Conservation (phyloP, 2,888 invertebrate species). For the Eupithecia tripunctaria region DNA sequence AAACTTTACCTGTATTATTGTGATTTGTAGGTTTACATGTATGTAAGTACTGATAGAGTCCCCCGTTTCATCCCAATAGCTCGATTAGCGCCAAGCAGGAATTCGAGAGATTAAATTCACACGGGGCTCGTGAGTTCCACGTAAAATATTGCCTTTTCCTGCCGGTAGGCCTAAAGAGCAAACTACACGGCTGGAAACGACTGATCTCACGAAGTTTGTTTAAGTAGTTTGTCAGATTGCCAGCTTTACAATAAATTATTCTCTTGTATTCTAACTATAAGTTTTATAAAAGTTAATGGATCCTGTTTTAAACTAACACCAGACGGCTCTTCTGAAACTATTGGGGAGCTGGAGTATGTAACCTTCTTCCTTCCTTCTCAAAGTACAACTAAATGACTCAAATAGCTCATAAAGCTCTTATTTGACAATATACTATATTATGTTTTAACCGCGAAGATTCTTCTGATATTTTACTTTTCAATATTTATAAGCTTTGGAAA, state of each 20-base stretch:
- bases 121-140: conserved; percentile 37
- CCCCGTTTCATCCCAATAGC: conserved; percentile 33
- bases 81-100: conserved; percentile 41
- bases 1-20: not conserved
- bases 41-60: not conserved
- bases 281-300: too few relatives aligned
- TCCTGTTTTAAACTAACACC: not conserved
- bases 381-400: too few relatives aligned
- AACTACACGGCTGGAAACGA: conserved; percentile 3
- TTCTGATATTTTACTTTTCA: too few relatives aligned
- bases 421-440: too few relatives aligned
- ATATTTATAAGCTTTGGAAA: too few relatives aligned
- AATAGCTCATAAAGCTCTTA: too few relatives aligned
- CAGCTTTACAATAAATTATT: too few relatives aligned
- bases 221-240: too few relatives aligned
- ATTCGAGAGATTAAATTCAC: conserved; percentile 47
- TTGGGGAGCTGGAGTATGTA: too few relatives aligned
- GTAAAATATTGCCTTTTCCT: conserved; percentile 44
- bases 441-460: too few relatives aligned
- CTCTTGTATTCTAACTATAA: too few relatives aligned
- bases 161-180: conserved; percentile 39
- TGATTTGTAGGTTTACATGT: not conserved
- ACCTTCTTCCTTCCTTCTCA: too few relatives aligned
- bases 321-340: not conserved
- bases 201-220: not conserved